phyloP scores from a whole-genome alignment of 1,140 invertebrate genomes.

The Oedothorax gibbosus region DNA sequence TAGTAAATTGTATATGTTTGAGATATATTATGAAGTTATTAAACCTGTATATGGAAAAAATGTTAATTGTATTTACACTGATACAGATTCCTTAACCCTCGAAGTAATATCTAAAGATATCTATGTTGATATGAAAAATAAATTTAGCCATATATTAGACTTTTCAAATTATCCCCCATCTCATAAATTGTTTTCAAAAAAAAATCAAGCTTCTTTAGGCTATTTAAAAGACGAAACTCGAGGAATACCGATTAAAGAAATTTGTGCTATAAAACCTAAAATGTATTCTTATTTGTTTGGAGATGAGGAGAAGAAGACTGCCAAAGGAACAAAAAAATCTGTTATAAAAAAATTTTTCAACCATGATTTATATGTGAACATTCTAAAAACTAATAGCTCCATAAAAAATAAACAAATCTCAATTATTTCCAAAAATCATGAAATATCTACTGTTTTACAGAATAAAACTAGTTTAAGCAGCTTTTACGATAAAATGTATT shows the following conservation, averaged over 20 bases:
- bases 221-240: constrained; percentile 71
- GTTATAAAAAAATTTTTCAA: constrained; percentile 4
- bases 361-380: constrained; percentile 3
- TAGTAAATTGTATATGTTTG: constrained; percentile 65
- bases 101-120: constrained; percentile 60
- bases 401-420: constrained; percentile 7
- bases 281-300: constrained; percentile 18
- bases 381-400: neutral
- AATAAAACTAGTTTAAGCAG: constrained; percentile 9
- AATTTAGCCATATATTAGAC: constrained; percentile 39
- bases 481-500: constrained; percentile 16
- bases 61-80: constrained; percentile 60
- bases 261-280: constrained; percentile 68
- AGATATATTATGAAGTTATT: constrained; percentile 65
- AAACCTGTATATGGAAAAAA: constrained; percentile 62
- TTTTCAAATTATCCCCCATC: constrained; percentile 61
- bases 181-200: constrained; percentile 48
- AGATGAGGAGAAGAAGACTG: constrained; percentile 5
- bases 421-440: constrained; percentile 12
- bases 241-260: constrained; percentile 67
- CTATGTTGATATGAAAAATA: constrained; percentile 55
- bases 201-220: constrained; percentile 71
- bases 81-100: constrained; percentile 60
- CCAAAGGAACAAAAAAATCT: constrained; percentile 23
- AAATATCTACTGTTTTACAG: neutral